Base-by-base conservation (phyloP, 2,113 vertebrate species). In the Crotophaga sulcirostris region DNA sequence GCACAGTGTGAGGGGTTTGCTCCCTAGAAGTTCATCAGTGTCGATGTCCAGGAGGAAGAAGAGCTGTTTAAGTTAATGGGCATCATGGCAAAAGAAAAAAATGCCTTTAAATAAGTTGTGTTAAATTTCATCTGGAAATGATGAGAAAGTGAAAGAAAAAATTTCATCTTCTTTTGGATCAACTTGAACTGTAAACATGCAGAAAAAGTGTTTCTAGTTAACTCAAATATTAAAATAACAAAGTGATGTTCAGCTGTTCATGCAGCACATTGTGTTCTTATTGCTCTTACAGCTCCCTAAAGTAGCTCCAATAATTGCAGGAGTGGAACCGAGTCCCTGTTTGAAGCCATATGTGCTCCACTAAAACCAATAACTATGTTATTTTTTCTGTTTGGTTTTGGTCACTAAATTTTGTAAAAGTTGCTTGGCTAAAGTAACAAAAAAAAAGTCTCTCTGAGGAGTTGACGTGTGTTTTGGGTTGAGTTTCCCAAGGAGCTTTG, bases 1-100 rank as follows among this genome's bases (percentile, higher is more conserved):
- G 54, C 23, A 11, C 9, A 26, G 18, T 3, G 26, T 0, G 3
- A 60, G 34, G 34, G 18, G 59, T 55, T 40, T 5, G 0, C 1
- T 6, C 34, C 40, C 47, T 42, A 2, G 23, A 68, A 62, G 62
- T 34, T 40, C 62, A 52, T 80, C 63, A 16, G 5, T 13, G 28
- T 64, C 5, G 0, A 13, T 19, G 25, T 19, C 63, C 36, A 14
- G n/a, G 36, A 19, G 42, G 29, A n/a, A 42, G 12, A 59, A 42
- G 13, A 26, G 24, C 31, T 78, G 31, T 17, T 72, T 24, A 69
- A 64, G 18, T 0, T 5, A 63, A 80, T 10, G 25, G 25, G 16
- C 54, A 38, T 28, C 38, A 28, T 55, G 45, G 26, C 26, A 49
- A 66, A 72, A 60, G 44, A 54, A 34, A 3, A n/a, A 74, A 72